phyloP scores from a whole-genome alignment of 1,140 invertebrate genomes.

The Drosophila sp. region DNA sequence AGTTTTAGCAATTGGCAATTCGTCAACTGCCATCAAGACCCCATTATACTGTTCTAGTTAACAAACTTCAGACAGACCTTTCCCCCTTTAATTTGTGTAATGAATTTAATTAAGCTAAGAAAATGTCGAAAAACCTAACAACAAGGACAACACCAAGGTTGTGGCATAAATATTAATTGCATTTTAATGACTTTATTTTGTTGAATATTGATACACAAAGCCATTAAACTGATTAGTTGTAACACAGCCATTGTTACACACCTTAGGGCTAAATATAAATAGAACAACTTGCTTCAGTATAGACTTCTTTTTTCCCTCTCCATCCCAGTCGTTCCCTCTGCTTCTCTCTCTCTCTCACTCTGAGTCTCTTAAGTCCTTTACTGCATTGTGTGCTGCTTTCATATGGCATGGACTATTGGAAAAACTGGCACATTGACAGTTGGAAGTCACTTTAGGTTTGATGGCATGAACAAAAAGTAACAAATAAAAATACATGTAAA shows the following conservation, averaged over 20 bases:
- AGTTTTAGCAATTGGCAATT: slow-evolving; percentile 44
- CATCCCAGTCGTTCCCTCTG: no score
- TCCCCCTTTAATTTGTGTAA: slow-evolving; percentile 33
- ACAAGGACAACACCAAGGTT: slow-evolving; percentile 43
- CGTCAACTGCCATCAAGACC: slow-evolving; percentile 10
- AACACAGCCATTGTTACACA: slow-evolving; percentile 69
- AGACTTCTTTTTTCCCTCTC: neutral
- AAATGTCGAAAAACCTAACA: neutral
- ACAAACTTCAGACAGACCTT: neutral
- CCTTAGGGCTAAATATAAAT: slow-evolving; percentile 52
- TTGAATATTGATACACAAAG: slow-evolving; percentile 59
- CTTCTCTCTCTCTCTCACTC: neutral
- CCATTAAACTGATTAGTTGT: slow-evolving; percentile 78
- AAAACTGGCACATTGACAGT: slow-evolving; percentile 31
- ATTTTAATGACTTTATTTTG: slow-evolving; percentile 79
- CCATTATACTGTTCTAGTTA: neutral
- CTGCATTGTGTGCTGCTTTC: slow-evolving; percentile 1
- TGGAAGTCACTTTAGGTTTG: slow-evolving; percentile 43
- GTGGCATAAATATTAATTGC: slow-evolving; percentile 73
- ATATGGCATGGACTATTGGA: neutral
- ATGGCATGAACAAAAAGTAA: slow-evolving; percentile 37
- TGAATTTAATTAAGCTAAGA: slow-evolving; percentile 68
- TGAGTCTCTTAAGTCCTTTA: slow-evolving; percentile 9
- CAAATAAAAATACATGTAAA: slow-evolving; percentile 47
- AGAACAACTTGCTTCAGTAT: slow-evolving; percentile 27